A percentile compares a stretch with the other conserved stretches of the same genome.
phyloP scores from a whole-genome alignment of 2,113 vertebrate species.

The Clupea harengus region DNA sequence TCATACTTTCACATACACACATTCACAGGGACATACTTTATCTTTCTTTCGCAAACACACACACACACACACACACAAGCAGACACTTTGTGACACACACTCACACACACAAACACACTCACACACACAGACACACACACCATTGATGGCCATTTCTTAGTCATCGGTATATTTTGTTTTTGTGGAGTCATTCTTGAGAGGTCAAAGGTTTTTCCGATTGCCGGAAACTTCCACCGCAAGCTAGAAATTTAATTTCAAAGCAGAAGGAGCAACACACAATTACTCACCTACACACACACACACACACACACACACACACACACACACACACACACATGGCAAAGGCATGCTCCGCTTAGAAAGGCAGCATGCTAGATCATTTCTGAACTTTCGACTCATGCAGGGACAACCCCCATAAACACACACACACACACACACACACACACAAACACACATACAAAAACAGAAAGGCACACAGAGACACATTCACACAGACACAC shows the following conservation, averaged over 20 bases:
- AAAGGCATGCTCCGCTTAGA: not conserved
- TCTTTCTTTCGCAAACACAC: too few species aligned
- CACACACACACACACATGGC: constrained; percentile 6
- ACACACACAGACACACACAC: not conserved
- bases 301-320: not conserved
- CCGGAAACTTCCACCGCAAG: constrained; percentile 42
- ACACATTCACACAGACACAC: too few species aligned
- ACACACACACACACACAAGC: too few species aligned
- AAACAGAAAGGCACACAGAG: not conserved
- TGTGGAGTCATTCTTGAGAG: not conserved
- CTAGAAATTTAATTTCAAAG: constrained; percentile 38
- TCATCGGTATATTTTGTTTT: too few species aligned
- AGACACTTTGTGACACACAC: too few species aligned
- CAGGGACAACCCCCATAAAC: not conserved
- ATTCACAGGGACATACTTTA: too few species aligned
- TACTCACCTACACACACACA: not conserved
- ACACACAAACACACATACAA: not conserved
- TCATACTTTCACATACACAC: too few species aligned
- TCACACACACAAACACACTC: not conserved
- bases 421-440: not conserved
- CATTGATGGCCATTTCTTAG: not conserved
- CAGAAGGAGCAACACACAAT: not conserved
- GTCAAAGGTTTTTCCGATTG: not conserved
- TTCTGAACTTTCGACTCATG: not conserved
- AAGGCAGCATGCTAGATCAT: not conserved